A percentile compares a stretch with the other conserved stretches of the same genome.
phyloP scores from a whole-genome alignment of 2,797 vertebrate species.

The Fistularia commersonii region DNA sequence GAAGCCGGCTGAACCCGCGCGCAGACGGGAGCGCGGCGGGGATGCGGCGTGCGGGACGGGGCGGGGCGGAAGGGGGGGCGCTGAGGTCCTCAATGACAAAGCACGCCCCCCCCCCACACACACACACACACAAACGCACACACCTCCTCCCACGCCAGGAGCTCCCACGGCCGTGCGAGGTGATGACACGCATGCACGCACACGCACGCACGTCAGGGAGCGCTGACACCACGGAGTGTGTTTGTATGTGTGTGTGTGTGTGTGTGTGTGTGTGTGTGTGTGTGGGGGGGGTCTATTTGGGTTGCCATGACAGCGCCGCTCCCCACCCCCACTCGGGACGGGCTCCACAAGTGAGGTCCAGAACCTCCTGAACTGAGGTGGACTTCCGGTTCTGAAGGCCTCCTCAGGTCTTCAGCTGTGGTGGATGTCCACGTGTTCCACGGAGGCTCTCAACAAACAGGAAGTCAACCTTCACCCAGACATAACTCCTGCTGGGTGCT shows the following conservation, averaged over 20 bases:
- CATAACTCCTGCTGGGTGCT: no score
- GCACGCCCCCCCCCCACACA: slow-evolving; percentile 67
- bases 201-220: slow-evolving; percentile 68
- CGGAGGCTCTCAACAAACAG: no score
- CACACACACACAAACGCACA: slow-evolving; percentile 52
- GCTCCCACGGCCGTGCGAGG: slow-evolving; percentile 56
- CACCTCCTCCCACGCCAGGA: no score
- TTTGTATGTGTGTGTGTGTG: no score
- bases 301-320: slow-evolving; percentile 89
- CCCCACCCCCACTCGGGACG: slow-evolving; percentile 73
- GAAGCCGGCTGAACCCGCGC: slow-evolving; percentile 56
- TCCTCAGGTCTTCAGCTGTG: no score
- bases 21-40: slow-evolving; percentile 64
- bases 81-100: slow-evolving; percentile 77
- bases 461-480: no score
- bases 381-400: no score
- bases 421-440: no score
- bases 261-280: no score
- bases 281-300: slow-evolving; percentile 78
- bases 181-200: slow-evolving; percentile 56
- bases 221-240: slow-evolving; percentile 81
- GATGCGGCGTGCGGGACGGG: slow-evolving; percentile 73
- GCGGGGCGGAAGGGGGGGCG: slow-evolving; percentile 66
- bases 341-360: no score
- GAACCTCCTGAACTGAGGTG: no score